These are phyloP conservation scores for Leptonema lineaticorne DNA, from an alignment of 1,140 invertebrate species.

Conservation along the genomic window DNA sequence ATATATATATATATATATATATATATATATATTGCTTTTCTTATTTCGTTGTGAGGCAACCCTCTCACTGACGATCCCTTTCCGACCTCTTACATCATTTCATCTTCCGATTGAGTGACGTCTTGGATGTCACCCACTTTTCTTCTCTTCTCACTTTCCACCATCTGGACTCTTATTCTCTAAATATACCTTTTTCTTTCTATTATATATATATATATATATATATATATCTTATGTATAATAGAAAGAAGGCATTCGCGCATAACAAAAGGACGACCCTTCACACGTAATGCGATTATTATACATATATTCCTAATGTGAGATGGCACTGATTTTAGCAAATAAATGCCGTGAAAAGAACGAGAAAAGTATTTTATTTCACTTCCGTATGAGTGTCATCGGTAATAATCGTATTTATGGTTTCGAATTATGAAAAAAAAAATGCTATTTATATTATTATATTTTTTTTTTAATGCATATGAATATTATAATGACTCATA, in stretches of 20 bases:
- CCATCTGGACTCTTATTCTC: not conserved
- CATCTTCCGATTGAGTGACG: constrained; percentile 24
- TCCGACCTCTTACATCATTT: constrained; percentile 19
- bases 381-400: too few species aligned
- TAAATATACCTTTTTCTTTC: not conserved
- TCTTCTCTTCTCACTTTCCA: not conserved
- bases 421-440: too few species aligned
- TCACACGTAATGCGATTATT: constrained; percentile 7
- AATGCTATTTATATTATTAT: too few species aligned
- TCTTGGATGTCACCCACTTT: constrained; percentile 6
- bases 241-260: not conserved
- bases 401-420: too few species aligned
- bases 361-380: too few species aligned
- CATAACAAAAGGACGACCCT: constrained; percentile 5
- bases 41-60: not conserved
- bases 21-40: too few species aligned
- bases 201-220: not conserved
- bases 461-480: too few species aligned
- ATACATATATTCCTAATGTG: constrained; percentile 13
- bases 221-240: not conserved
- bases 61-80: not conserved
- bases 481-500: too few species aligned
- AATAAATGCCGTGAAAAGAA: not conserved
- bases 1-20: too few species aligned
- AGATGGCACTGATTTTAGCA: not conserved